These are phyloP conservation scores for Choreutis nemorana DNA, from an alignment of 2,888 invertebrate genomes.

Conservation along the genomic window DNA sequence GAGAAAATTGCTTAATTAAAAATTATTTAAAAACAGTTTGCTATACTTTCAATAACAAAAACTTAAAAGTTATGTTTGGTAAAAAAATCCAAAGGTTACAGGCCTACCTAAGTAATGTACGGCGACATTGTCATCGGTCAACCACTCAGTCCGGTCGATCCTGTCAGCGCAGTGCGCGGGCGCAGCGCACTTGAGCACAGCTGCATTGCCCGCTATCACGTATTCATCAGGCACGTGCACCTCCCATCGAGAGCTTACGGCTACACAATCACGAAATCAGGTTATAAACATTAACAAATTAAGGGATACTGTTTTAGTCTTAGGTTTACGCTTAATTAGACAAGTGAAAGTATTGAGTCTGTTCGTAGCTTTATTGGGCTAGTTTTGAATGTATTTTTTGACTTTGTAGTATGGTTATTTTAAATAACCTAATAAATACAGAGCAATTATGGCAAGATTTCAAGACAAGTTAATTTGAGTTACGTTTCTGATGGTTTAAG, in stretches of 20 bases:
- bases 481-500: not conserved
- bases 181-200: constrained; percentile 88
- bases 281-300: not conserved
- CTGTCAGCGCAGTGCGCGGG: constrained; percentile 89
- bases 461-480: not conserved
- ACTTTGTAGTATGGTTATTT: not conserved
- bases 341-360: too few relatives aligned
- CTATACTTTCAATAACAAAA: too few relatives aligned
- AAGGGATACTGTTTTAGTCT: not conserved
- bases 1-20: too few relatives aligned
- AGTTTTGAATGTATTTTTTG: too few relatives aligned
- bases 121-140: constrained; percentile 81
- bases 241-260: constrained; percentile 85
- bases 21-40: too few relatives aligned
- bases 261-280: constrained; percentile 48
- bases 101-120: constrained; percentile 59
- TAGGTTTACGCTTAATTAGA: too few relatives aligned
- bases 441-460: not conserved
- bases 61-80: too few relatives aligned
- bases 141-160: constrained; percentile 90
- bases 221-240: constrained; percentile 92
- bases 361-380: too few relatives aligned
- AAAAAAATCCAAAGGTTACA: too few relatives aligned
- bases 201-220: constrained; percentile 90
- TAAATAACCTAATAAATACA: not conserved